These are phyloP conservation scores for Calliphora vicina DNA, from an alignment of 1,140 invertebrate genomes.

Conservation along the genomic window DNA sequence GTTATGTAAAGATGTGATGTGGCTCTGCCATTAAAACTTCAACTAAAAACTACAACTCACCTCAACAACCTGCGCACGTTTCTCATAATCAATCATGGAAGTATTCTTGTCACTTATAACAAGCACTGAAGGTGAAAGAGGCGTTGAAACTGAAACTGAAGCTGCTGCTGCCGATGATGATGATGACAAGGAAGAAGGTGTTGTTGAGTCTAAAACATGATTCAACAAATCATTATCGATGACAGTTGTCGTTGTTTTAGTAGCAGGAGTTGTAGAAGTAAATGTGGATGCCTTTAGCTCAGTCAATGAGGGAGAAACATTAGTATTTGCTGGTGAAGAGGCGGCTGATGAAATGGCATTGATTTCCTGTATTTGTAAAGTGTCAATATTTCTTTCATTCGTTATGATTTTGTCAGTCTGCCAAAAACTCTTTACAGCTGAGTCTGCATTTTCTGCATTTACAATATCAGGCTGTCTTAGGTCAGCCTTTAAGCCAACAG, in stretches of 20 bases:
- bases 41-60: constrained; percentile 45
- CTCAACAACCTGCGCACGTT: constrained; percentile 55
- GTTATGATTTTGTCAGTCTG: background rate
- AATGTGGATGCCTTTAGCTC: background rate
- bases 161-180: background rate
- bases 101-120: constrained; percentile 33
- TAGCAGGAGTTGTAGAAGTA: background rate
- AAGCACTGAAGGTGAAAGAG: background rate
- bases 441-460: background rate
- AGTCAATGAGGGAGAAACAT: background rate
- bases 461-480: background rate
- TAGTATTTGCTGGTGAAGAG: background rate
- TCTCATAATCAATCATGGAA: constrained; percentile 56
- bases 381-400: constrained; percentile 19
- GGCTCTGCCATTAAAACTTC: background rate
- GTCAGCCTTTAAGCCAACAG: background rate
- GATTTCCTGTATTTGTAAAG: constrained; percentile 26
- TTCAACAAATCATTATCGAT: constrained; percentile 28
- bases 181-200: background rate
- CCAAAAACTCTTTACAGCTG: background rate
- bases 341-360: background rate
- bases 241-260: background rate
- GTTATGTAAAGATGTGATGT: too few species aligned
- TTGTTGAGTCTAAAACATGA: background rate
- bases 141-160: background rate